These are phyloP conservation scores for Sandelia bainsii DNA, from an alignment of 2,797 vertebrate species.

Conservation along the genomic window DNA sequence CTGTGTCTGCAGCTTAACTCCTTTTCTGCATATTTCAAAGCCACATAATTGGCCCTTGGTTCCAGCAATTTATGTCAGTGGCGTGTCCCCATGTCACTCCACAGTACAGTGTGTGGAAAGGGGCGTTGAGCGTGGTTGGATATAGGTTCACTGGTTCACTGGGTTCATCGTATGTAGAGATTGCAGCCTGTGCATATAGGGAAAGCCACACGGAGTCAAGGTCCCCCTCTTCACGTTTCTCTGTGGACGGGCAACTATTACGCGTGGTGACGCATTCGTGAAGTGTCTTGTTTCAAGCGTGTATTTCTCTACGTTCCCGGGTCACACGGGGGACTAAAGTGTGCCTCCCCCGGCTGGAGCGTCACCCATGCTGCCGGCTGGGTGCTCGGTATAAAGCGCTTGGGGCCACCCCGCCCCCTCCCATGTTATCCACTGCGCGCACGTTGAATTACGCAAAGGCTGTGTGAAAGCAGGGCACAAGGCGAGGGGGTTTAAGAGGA, in stretches of 20 bases:
- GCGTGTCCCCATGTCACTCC: constrained; percentile 70
- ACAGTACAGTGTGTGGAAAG: constrained; percentile 54
- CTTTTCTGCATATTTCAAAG: constrained; percentile 62
- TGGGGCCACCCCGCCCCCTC: constrained; percentile 34
- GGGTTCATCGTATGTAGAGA: constrained; percentile 73
- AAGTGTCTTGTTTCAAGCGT: constrained; percentile 30
- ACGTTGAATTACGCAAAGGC: constrained; percentile 68
- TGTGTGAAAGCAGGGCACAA: constrained; percentile 54
- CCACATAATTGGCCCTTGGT: constrained; percentile 71
- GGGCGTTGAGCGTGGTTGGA: constrained; percentile 56
- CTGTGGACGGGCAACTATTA: constrained; percentile 32
- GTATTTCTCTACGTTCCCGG: constrained; percentile 26
- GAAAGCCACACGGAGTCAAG: constrained; percentile 39
- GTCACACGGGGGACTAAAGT: constrained; percentile 75
- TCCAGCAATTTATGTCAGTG: constrained; percentile 59
- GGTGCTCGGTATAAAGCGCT: constrained; percentile 54
- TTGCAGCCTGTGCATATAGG: constrained; percentile 40
- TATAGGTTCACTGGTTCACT: constrained; percentile 66
- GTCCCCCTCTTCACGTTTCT: constrained; percentile 20
- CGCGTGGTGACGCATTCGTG: constrained; percentile 60
- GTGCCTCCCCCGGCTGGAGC: constrained; percentile 49
- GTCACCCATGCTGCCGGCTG: constrained; percentile 44
- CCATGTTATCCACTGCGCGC: constrained; percentile 39
- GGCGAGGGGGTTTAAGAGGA: constrained; percentile 55
- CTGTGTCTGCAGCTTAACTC: constrained; percentile 55